Conservation (phyloP, 2,113 vertebrate species). For the Daboia siamensis region DNA sequence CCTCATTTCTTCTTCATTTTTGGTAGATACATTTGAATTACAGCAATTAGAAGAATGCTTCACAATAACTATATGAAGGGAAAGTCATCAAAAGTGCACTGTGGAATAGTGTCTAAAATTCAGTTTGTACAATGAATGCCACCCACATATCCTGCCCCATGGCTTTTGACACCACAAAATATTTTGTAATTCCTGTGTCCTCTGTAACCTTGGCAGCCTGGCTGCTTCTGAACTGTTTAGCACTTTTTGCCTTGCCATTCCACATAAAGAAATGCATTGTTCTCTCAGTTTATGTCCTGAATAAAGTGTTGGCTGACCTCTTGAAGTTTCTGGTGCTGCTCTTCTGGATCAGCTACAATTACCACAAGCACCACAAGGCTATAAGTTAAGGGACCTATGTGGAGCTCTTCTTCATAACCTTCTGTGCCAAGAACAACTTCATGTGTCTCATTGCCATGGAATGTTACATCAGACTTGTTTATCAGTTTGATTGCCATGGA, state of each 20-base stretch:
- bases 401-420: constrained; percentile 70
- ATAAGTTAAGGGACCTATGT: constrained; percentile 58
- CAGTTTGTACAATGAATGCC: neutral
- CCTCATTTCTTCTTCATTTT: neutral
- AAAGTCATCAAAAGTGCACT: neutral
- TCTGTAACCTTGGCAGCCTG: constrained; percentile 68
- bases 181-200: constrained; percentile 69
- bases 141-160: constrained; percentile 24
- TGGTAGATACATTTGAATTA: neutral
- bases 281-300: constrained; percentile 59
- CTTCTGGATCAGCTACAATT: constrained; percentile 69
- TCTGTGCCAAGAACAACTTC: constrained; percentile 74
- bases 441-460: constrained; percentile 72
- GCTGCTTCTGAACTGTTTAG: constrained; percentile 66
- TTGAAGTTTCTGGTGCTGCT: constrained; percentile 72
- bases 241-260: constrained; percentile 69
- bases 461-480: constrained; percentile 70
- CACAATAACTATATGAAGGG: neutral
- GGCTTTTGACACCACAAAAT: constrained; percentile 41
- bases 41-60: neutral
- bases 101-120: neutral
- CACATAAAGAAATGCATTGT: constrained; percentile 57
- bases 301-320: constrained; percentile 70
- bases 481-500: constrained; percentile 64
- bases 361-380: constrained; percentile 56